Percentiles rank a stretch among this genome's conserved stretches.
Evolutionary conservation across 2,113 vertebrate species (phyloP).

Genomic region (Podilymbus podiceps): DNA sequence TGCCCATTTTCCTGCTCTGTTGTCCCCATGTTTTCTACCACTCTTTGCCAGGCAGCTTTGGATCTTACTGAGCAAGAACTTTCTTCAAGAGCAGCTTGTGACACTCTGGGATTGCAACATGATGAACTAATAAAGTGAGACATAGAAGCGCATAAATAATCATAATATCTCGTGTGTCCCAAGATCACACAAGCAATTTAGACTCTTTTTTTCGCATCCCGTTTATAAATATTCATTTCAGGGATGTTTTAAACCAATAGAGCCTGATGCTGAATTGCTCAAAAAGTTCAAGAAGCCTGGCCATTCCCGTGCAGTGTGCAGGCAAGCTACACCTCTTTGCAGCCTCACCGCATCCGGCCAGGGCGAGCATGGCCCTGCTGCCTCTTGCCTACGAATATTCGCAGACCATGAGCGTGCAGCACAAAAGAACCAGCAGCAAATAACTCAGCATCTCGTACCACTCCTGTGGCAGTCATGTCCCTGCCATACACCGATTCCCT

Average conservation of each 20-base stretch:
- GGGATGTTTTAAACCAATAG: conserved; percentile 36
- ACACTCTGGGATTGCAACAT: background rate
- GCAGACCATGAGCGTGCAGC: background rate
- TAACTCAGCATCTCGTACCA: background rate
- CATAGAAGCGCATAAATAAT: background rate
- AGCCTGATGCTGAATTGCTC: background rate
- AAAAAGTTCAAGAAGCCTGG: background rate
- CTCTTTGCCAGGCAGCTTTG: background rate
- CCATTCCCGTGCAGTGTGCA: background rate
- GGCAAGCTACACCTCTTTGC: background rate
- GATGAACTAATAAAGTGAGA: background rate
- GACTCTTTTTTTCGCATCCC: background rate
- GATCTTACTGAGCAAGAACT: background rate
- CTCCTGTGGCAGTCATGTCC: background rate
- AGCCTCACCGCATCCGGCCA: background rate
- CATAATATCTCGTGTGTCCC: conserved; percentile 15
- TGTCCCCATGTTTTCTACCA: background rate
- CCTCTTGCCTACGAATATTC: background rate
- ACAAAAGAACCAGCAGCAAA: background rate
- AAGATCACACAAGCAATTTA: conserved; percentile 38
- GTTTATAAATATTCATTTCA: conserved; percentile 55
- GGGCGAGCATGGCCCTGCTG: background rate
- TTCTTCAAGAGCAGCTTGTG: background rate
- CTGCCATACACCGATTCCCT: background rate
- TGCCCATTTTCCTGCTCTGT: background rate